Base-by-base conservation (phyloP, 2,888 invertebrate species). In the Rhabditoides inermis region DNA sequence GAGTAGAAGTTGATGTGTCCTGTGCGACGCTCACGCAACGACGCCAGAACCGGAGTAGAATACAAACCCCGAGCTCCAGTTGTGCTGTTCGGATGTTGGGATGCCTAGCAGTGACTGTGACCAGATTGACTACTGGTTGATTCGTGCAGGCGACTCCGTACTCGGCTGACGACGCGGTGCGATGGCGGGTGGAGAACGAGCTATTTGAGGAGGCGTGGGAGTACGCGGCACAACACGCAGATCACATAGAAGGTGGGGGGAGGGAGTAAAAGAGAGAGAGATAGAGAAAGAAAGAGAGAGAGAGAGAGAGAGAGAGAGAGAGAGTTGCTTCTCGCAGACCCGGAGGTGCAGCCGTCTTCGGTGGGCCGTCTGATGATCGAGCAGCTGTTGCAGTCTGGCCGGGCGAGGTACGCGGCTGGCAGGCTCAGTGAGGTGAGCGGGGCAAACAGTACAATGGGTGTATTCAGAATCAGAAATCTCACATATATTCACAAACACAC, bases 161-260 rank as follows among this genome's bases (percentile, higher is more conserved):
- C 41, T 63, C 68, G 5, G 62, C 65, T 0, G 68, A 69, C 46
- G 68, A 76, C 40, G 63, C 62, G 26, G 65, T 76, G 2, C 37
- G 49, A 15, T 76, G 72, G 73, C 60, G 72, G 26, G 28, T 76
- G 48, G 63, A 69, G 22, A 72, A 76, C 37, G 57, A 57, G n/a
- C 48, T 63, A 5, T 72, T 58, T 45, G 65, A 60, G 22, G 65
- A 68, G 41, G 73, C 75, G 15, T 53, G 61, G 22, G 63, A 61
- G 23, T 65, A 66, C 40, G 69, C 72, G 3, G 50, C 58, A 25
- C 42, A 61, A 28, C 44, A 69, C 53, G 52, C 55, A 23, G 50
- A 58, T 44, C 40, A 53, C 49, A 36, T 37, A 25, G 36, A n/a
- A n/a, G n/a, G n/a, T n/a, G n/a, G n/a, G n/a, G n/a, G n/a, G n/a